A percentile compares a stretch with the other conserved stretches of the same genome.
These are phyloP conservation scores for Struthio camelus DNA, from an alignment of 2,113 vertebrate genomes.

Conservation along the genomic window DNA sequence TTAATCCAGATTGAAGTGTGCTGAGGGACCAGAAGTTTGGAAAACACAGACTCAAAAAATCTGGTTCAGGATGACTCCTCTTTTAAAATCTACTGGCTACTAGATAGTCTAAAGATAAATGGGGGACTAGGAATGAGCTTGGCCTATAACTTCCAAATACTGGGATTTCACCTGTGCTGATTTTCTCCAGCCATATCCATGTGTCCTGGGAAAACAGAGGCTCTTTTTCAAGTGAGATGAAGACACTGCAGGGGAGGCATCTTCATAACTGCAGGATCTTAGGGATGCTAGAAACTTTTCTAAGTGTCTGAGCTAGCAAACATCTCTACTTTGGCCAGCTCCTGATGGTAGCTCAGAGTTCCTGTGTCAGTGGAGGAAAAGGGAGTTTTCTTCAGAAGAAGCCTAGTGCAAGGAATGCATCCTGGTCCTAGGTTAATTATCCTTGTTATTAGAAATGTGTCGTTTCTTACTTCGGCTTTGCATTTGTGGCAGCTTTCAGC, in stretches of 20 bases:
- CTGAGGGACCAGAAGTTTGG: neutral
- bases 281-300: neutral
- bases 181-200: neutral
- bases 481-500: neutral
- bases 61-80: neutral
- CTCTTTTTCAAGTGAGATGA: neutral
- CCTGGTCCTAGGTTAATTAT: neutral
- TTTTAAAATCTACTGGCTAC: neutral
- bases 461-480: neutral
- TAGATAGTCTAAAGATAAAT: neutral
- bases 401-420: neutral
- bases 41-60: neutral
- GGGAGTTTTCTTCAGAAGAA: neutral
- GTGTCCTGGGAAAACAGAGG: neutral
- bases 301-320: neutral
- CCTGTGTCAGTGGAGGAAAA: neutral
- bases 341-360: neutral
- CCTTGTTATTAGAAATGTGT: neutral
- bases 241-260: fast-evolving
- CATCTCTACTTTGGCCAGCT: neutral
- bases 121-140: neutral
- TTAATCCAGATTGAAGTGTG: neutral
- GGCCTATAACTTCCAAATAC: neutral
- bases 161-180: neutral
- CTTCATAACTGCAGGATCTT: neutral